Evolutionary conservation across 2,888 invertebrate genomes (phyloP).

Genomic region (Axea sp.): DNA sequence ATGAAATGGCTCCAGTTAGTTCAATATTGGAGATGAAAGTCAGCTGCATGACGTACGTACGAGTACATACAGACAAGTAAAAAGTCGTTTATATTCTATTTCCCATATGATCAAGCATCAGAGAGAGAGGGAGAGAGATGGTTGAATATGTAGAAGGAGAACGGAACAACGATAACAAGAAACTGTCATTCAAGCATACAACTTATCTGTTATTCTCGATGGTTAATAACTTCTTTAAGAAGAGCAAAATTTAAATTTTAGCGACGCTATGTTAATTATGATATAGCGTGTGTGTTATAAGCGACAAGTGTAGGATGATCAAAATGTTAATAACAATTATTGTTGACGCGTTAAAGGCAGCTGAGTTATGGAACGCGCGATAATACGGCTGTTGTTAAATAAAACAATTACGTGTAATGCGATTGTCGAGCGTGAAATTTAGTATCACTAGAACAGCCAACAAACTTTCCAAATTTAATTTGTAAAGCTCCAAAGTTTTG

Average conservation of each 20-base stretch:
- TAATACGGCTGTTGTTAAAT: slow-evolving; percentile 37
- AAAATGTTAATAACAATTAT: slow-evolving; percentile 27
- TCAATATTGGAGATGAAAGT: slow-evolving; percentile 69
- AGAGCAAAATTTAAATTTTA: background rate
- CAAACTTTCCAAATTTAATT: slow-evolving; percentile 41
- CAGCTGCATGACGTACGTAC: slow-evolving; percentile 53
- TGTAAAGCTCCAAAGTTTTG: slow-evolving; percentile 14
- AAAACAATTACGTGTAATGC: slow-evolving; percentile 30
- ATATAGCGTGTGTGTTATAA: background rate
- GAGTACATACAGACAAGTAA: slow-evolving; percentile 19
- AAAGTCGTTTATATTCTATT: slow-evolving; percentile 41
- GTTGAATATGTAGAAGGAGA: background rate
- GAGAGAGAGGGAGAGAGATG: background rate
- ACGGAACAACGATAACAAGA: background rate
- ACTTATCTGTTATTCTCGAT: no score
- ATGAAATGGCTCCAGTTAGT: slow-evolving; percentile 47
- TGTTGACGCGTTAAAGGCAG: slow-evolving; percentile 5
- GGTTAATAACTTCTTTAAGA: background rate
- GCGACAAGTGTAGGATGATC: slow-evolving; percentile 15
- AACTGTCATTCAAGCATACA: background rate
- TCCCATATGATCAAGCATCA: background rate
- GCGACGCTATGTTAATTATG: background rate
- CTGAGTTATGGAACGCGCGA: slow-evolving; percentile 16
- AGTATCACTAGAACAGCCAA: background rate
- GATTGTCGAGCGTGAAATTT: slow-evolving; percentile 38